Percentiles rank a stretch among this genome's conserved stretches.
Conservation (phyloP, 2,113 vertebrate species). For the Mastomys natalensis region DNA sequence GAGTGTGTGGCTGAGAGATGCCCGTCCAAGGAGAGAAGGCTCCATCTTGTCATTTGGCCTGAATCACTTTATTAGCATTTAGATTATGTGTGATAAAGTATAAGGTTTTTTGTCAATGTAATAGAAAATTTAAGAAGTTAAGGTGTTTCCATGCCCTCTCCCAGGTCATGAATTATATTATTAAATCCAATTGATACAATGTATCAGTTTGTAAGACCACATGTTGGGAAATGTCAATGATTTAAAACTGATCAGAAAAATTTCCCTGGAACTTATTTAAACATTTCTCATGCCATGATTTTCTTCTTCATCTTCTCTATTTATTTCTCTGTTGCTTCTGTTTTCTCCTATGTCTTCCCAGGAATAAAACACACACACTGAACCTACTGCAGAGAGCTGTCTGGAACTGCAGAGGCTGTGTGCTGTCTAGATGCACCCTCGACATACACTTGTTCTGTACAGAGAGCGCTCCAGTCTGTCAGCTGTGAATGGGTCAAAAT, state of each 20-base stretch:
- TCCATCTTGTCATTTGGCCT: background rate
- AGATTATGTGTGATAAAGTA: background rate
- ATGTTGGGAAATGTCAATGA: constrained; percentile 13
- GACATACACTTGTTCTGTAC: background rate
- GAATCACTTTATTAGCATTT: background rate
- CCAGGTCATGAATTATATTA: background rate
- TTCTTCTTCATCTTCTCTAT: background rate
- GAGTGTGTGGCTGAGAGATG: background rate
- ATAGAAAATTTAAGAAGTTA: background rate
- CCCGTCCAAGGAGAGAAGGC: background rate
- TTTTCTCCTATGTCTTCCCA: background rate
- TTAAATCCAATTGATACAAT: background rate
- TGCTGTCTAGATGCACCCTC: background rate
- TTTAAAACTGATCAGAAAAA: background rate
- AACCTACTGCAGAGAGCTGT: background rate
- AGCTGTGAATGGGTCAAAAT: background rate
- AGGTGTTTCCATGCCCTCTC: background rate
- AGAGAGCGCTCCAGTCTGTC: background rate
- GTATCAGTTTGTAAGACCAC: background rate
- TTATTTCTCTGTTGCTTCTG: background rate
- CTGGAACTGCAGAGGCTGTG: background rate
- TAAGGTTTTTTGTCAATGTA: background rate
- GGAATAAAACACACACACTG: background rate
- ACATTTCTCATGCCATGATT: background rate
- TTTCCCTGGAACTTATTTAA: background rate